phyloP scores from a whole-genome alignment of 2,797 vertebrate species.

The Malurus leucopterus region DNA sequence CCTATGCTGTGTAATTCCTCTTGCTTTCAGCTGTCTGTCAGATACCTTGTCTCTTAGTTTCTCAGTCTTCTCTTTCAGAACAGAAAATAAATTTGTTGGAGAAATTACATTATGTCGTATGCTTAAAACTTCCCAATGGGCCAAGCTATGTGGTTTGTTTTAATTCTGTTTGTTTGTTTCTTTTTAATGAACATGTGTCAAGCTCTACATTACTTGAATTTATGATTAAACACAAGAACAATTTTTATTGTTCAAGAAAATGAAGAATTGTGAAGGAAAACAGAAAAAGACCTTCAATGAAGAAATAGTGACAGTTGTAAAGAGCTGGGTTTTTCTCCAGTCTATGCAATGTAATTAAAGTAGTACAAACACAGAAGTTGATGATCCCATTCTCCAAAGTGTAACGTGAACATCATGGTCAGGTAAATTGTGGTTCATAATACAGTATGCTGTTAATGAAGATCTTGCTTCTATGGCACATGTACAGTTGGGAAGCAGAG shows the following conservation, averaged over 20 bases:
- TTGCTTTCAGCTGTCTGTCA: background rate
- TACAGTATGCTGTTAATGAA: background rate
- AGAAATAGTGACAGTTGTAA: background rate
- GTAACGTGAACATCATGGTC: background rate
- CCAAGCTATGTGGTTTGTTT: background rate
- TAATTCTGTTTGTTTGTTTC: background rate
- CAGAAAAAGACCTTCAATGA: background rate
- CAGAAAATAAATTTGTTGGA: background rate
- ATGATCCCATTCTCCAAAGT: background rate
- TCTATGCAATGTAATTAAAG: background rate
- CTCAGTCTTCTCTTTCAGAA: background rate
- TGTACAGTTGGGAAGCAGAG: background rate
- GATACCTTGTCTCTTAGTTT: background rate
- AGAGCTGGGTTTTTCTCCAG: background rate
- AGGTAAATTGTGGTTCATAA: background rate
- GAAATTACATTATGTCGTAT: background rate
- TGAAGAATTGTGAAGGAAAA: background rate
- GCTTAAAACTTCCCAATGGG: background rate
- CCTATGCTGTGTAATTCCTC: background rate
- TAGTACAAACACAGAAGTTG: background rate
- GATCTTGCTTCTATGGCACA: background rate
- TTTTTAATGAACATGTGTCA: background rate
- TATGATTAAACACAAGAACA: background rate
- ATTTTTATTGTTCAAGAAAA: background rate
- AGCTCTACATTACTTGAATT: background rate